phyloP scores from a whole-genome alignment of 2,113 vertebrate species.

The Otis tarda region DNA sequence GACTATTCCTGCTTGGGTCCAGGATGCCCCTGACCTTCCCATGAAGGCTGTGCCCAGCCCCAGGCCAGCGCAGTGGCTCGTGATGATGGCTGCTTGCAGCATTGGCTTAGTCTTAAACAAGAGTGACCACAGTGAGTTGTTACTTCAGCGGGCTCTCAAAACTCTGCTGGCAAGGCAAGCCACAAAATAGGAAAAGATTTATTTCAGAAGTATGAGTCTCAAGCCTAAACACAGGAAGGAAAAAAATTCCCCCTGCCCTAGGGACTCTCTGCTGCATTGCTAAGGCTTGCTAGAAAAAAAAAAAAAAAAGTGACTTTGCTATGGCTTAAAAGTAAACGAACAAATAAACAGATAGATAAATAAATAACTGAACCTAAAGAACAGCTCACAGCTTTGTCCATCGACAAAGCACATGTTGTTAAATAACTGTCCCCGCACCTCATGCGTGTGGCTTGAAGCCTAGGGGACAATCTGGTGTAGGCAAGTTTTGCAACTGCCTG shows the following conservation, averaged over 20 bases:
- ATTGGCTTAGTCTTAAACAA: not conserved
- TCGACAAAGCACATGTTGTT: not conserved
- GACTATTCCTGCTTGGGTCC: no score
- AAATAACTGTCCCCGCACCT: not conserved
- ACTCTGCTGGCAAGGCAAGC: not conserved
- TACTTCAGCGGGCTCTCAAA: not conserved
- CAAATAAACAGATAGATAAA: not conserved
- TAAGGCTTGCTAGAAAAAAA: not conserved
- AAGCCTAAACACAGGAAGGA: not conserved
- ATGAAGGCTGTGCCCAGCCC: not conserved
- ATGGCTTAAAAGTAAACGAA: not conserved
- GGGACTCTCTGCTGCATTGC: not conserved
- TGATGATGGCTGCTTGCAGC: not conserved
- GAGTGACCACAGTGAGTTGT: not conserved
- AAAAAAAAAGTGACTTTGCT: not conserved
- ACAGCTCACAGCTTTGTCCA: not conserved
- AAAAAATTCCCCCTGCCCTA: not conserved
- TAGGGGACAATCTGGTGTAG: not conserved
- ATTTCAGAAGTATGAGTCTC: not conserved
- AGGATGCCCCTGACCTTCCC: not conserved
- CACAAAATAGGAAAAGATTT: not conserved
- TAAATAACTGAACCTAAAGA: not conserved
- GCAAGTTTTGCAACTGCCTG: not conserved
- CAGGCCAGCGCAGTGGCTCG: not conserved
- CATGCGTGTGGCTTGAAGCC: not conserved